Percentiles rank a stretch among this genome's conserved stretches.
phyloP scores from a whole-genome alignment of 2,113 vertebrate species.

The Callorhinus ursinus region DNA sequence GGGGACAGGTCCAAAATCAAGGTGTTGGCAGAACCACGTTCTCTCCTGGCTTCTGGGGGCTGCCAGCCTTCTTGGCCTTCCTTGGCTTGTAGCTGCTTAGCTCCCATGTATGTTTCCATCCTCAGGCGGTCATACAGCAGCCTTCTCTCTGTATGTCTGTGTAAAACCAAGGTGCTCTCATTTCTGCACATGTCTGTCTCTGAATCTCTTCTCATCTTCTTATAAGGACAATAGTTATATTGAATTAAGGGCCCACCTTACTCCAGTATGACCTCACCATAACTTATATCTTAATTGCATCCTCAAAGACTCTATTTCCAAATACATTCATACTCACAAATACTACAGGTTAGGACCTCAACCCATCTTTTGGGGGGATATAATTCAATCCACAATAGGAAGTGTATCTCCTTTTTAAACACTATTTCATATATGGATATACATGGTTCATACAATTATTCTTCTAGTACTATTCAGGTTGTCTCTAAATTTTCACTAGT shows the following conservation, averaged over 20 bases:
- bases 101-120: no score
- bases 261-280: background rate
- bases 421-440: background rate
- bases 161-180: background rate
- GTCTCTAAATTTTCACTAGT: background rate
- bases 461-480: background rate
- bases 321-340: background rate
- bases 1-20: background rate
- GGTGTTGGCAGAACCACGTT: background rate
- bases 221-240: background rate
- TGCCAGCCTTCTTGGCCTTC: background rate
- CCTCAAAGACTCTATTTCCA: background rate
- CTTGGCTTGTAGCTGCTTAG: background rate
- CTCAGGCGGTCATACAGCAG: background rate
- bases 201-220: background rate
- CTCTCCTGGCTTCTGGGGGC: background rate
- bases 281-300: background rate
- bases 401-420: background rate
- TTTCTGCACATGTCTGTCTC: background rate
- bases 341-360: background rate
- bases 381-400: background rate
- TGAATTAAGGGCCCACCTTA: background rate
- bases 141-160: background rate
- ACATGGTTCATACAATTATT: background rate
- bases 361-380: background rate